Evolutionary conservation across 1,140 invertebrate species (phyloP), one percentile per base, ranked within the genome.

Genomic region (Reticulitermes speratus): DNA sequence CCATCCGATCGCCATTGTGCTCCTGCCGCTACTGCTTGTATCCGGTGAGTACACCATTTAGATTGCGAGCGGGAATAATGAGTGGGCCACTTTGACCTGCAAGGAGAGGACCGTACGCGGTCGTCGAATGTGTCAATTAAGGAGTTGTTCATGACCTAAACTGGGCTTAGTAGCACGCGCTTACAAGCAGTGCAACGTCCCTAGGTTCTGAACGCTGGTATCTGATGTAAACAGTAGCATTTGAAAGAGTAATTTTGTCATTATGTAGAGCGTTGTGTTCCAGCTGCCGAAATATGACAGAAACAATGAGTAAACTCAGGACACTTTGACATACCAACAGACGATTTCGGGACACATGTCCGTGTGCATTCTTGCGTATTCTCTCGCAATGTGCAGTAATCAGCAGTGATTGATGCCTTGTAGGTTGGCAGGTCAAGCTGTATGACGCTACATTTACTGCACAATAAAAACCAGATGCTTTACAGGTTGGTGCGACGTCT

Each of bases 1-100:
- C n/a, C 65, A 75, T 75, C 65, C 25, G 65, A 30, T 75, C 65
- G 65, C 65, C 65, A 75, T 75, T 75, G 65, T 75, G 65, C n/a
- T 75, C 8, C n/a, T 75, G 65, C 52, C 52, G 52, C 65, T 75
- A 16, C 65, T 75, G 8, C 65, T 75, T n/a, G 65, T 75, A 75
- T n/a, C 65, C 65, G 65, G 65, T 75, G 65, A 75, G 65, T 75
- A 75, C 65, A 75, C n/a, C n/a, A 25, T 75, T 75, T 75, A 75
- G 0, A n/a, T 25, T n/a, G 25, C 0, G 59, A n/a, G 59, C 7
- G 25, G 59, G 59, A 8, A 19, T 21, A 23, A 65, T 65, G 59
- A 65, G 59, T 30, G 65, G 65, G n/a, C 25, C 65, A 75, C 25
- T 75, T 75, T 75, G 65, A 75, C 65, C 65, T 75, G 65, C 65